Evolutionary conservation across 2,888 invertebrate species (phyloP).

Genomic region (Druceiella hillmani): DNA sequence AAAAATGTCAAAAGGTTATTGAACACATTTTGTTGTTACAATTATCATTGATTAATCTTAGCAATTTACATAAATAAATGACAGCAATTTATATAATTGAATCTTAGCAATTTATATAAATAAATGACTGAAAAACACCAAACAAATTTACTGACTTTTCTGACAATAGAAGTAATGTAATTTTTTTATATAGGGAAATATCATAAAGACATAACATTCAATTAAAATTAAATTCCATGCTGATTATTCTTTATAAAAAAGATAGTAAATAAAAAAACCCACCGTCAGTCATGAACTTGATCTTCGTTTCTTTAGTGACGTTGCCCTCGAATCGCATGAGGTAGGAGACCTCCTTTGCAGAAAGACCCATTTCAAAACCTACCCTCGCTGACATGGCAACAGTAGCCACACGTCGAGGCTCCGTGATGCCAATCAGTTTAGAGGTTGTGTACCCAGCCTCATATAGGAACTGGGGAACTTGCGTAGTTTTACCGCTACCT

Average conservation of each 20-base stretch:
- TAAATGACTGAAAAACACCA: too few relatives aligned
- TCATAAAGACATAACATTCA: too few relatives aligned
- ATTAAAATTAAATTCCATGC: constrained; percentile 1
- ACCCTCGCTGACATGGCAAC: constrained; percentile 95
- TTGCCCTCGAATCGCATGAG: constrained; percentile 96
- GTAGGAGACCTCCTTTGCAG: constrained; percentile 73
- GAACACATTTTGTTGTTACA: too few relatives aligned
- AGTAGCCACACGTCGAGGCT: constrained; percentile 96
- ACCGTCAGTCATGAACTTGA: constrained; percentile 98
- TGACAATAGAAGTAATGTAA: too few relatives aligned
- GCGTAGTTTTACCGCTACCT: constrained; percentile 94
- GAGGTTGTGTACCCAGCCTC: constrained; percentile 88
- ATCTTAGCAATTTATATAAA: too few relatives aligned
- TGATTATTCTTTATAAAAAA: constrained; percentile 24
- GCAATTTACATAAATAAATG: too few relatives aligned
- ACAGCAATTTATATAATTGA: too few relatives aligned
- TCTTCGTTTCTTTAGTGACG: constrained; percentile 76
- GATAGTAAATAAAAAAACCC: constrained; percentile 18
- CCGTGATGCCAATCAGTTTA: constrained; percentile 89
- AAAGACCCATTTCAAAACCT: constrained; percentile 80
- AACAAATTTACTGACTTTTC: too few relatives aligned
- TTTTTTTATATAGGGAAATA: too few relatives aligned
- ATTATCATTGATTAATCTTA: too few relatives aligned
- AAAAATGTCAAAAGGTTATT: too few relatives aligned
- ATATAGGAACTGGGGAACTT: constrained; percentile 96